A percentile compares a stretch with the other conserved stretches of the same genome.
Evolutionary conservation across 1,140 invertebrate genomes (phyloP).

Genomic region (Phthorimaea operculella): DNA sequence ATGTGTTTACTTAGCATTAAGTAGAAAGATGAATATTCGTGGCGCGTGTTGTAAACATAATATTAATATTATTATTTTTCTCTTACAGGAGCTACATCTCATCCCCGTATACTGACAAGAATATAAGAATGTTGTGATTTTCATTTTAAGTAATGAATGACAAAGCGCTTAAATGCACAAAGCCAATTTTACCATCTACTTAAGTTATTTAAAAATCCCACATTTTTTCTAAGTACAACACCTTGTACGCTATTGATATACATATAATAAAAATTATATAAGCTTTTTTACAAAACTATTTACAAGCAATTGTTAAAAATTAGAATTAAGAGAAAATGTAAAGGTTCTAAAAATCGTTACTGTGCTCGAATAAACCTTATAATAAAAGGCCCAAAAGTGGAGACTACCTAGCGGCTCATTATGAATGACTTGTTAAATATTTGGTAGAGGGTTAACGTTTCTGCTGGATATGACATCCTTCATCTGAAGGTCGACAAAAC

Average conservation of each 20-base stretch:
- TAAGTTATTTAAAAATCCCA: constrained; percentile 37
- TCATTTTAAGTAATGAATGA: constrained; percentile 9
- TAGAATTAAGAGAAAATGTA: constrained; percentile 30
- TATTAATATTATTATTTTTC: constrained; percentile 21
- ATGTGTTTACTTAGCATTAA: too few species aligned
- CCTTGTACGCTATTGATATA: constrained; percentile 40
- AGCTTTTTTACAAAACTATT: constrained; percentile 57
- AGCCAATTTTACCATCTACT: constrained; percentile 34
- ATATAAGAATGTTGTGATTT: constrained; percentile 70
- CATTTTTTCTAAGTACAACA: constrained; percentile 45
- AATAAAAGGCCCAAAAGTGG: too few species aligned
- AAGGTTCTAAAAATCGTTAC: constrained; percentile 20
- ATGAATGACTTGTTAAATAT: too few species aligned
- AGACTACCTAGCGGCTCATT: too few species aligned
- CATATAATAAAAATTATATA: constrained; percentile 22
- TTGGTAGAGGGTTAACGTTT: too few species aligned
- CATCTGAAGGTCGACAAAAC: too few species aligned
- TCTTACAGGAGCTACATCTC: constrained; percentile 70
- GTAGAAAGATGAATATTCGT: too few species aligned
- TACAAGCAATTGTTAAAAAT: constrained; percentile 35
- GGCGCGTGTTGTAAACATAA: too few species aligned
- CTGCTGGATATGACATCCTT: too few species aligned
- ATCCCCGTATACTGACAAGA: constrained; percentile 71
- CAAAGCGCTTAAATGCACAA: constrained; percentile 45
- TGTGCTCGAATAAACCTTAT: constrained; percentile 1